A percentile compares a stretch with the other conserved stretches of the same genome.
These are phyloP conservation scores for Diarsia brunnea DNA, from an alignment of 2,888 invertebrate genomes.

Conservation along the genomic window DNA sequence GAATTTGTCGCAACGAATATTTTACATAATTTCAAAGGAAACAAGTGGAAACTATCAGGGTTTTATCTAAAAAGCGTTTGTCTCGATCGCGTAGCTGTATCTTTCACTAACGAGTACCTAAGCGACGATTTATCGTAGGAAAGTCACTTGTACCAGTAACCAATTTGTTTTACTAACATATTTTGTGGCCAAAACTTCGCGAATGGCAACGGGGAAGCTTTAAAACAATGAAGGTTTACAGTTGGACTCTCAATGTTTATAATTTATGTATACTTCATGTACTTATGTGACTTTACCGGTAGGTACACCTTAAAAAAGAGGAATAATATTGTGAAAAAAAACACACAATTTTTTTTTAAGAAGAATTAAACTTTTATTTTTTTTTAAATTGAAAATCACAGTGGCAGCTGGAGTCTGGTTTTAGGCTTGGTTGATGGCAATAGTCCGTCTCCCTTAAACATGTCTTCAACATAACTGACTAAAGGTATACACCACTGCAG, in stretches of 20 bases:
- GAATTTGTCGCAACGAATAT: slow-evolving; percentile 45
- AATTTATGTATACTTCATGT: background rate
- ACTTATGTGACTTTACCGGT: no score
- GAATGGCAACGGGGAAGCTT: background rate
- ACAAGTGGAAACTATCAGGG: slow-evolving; percentile 49
- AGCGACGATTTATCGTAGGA: slow-evolving; percentile 57
- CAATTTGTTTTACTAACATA: slow-evolving; percentile 50
- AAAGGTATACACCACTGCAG: no score
- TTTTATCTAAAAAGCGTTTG: slow-evolving; percentile 64
- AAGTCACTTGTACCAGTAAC: slow-evolving; percentile 48
- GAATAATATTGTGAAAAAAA: no score
- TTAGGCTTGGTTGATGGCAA: background rate
- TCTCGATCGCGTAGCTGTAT: slow-evolving; percentile 53
- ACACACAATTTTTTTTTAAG: no score
- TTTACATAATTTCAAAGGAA: slow-evolving; percentile 43
- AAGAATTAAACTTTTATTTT: no score
- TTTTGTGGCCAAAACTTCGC: slow-evolving; percentile 19
- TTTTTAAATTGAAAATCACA: background rate
- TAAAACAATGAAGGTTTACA: background rate
- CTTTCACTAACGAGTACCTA: slow-evolving; percentile 60
- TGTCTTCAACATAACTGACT: no score
- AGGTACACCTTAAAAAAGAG: no score
- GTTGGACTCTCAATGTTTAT: background rate
- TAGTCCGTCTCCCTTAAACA: no score
- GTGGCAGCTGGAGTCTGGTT: no score